A percentile compares a stretch with the other conserved stretches of the same genome.
These are phyloP conservation scores for Dipodomys ordii DNA, from an alignment of 2,113 vertebrate species.

Conservation along the genomic window DNA sequence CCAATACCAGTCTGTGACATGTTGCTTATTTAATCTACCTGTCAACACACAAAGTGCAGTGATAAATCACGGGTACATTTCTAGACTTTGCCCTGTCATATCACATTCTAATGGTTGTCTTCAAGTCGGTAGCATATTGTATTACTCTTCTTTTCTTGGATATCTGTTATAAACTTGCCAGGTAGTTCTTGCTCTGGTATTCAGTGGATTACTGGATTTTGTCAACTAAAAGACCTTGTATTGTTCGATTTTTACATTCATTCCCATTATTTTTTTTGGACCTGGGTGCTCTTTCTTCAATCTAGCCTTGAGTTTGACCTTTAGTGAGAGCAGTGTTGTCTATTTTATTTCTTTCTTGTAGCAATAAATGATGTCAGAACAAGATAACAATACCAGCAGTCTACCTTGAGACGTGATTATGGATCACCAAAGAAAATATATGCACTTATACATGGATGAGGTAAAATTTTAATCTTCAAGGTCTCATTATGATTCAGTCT, in stretches of 20 bases:
- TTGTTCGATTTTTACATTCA: background rate
- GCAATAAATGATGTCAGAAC: background rate
- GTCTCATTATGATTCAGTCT: background rate
- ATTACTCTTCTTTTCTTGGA: background rate
- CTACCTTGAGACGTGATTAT: background rate
- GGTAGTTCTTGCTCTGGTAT: background rate
- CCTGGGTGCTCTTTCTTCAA: background rate
- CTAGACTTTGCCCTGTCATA: conserved; percentile 39
- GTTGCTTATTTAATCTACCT: conserved; percentile 63
- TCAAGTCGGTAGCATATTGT: background rate
- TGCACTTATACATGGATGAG: background rate
- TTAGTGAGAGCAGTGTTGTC: background rate
- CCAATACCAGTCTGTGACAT: conserved; percentile 43
- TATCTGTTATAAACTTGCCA: background rate
- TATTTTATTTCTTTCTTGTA: conserved; percentile 4
- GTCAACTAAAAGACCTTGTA: background rate
- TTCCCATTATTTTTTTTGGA: background rate
- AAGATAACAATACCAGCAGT: background rate
- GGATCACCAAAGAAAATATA: background rate
- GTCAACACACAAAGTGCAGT: conserved; percentile 46
- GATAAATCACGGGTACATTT: conserved; percentile 60
- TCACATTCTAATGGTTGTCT: conserved; percentile 20
- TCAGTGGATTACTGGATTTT: background rate
- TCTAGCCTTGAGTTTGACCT: background rate
- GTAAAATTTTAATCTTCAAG: background rate